These are phyloP conservation scores for Nycticorax nycticorax DNA, from an alignment of 2,113 vertebrate genomes.

Conservation along the genomic window DNA sequence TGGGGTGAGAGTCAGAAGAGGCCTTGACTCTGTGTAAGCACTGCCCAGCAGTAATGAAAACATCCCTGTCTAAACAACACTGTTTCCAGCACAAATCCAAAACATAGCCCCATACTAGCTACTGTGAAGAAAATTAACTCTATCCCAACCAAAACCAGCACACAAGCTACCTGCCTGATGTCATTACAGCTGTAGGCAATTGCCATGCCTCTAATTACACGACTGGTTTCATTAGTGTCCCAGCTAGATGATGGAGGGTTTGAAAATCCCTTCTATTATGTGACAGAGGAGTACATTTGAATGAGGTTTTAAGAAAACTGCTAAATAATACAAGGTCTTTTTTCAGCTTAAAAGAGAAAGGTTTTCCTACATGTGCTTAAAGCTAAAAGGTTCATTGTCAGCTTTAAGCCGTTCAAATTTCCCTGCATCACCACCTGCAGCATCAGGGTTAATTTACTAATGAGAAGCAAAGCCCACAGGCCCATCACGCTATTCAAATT, in stretches of 20 bases:
- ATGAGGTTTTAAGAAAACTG: not conserved
- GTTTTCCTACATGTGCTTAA: not conserved
- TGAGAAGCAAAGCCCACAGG: constrained; percentile 29
- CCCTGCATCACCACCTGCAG: not conserved
- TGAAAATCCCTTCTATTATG: not conserved
- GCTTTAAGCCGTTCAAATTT: not conserved
- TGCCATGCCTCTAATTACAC: not conserved
- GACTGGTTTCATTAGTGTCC: not conserved
- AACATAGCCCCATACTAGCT: not conserved
- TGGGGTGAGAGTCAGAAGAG: too few relatives aligned
- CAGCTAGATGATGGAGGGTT: not conserved
- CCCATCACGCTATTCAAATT: constrained; percentile 40
- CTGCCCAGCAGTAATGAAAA: too few relatives aligned
- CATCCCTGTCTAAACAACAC: too few relatives aligned
- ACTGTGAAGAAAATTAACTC: not conserved
- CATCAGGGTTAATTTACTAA: constrained; percentile 42
- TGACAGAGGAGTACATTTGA: not conserved
- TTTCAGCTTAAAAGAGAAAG: not conserved
- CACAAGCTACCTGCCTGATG: not conserved
- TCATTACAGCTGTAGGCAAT: not conserved
- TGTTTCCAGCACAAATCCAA: not conserved
- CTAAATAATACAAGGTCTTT: not conserved
- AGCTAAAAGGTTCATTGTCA: not conserved
- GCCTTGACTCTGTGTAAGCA: too few relatives aligned
- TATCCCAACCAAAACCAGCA: not conserved